These are phyloP conservation scores for Brachystomella parvula DNA, from an alignment of 1,140 invertebrate species.

Conservation along the genomic window DNA sequence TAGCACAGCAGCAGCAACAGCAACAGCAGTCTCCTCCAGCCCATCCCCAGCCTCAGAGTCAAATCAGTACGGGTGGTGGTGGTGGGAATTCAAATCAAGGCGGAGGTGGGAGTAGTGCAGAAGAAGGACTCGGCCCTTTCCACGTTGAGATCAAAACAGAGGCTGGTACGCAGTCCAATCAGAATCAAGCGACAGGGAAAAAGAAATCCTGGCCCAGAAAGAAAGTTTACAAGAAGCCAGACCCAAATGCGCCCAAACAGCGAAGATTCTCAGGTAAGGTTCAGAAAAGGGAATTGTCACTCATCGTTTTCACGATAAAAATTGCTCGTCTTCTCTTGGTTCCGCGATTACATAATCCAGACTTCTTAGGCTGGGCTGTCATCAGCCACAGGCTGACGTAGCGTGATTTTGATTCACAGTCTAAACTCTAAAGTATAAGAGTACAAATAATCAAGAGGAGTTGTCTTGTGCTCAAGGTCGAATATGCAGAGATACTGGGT, in stretches of 20 bases:
- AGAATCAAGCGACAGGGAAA: not conserved
- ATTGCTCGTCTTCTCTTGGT: no score
- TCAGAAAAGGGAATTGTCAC: no score
- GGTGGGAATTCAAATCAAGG: constrained; percentile 36
- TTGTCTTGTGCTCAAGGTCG: no score
- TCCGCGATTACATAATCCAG: no score
- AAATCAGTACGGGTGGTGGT: constrained; percentile 20
- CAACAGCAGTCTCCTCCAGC: constrained; percentile 35
- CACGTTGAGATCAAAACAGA: constrained; percentile 22
- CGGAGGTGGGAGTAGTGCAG: constrained; percentile 25
- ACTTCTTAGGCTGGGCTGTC: no score
- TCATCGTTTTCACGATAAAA: no score
- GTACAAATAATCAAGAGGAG: no score
- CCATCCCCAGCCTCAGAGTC: constrained; percentile 34
- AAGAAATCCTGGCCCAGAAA: constrained; percentile 39
- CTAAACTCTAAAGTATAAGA: no score
- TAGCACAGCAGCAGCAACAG: constrained; percentile 26
- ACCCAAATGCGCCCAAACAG: constrained; percentile 38
- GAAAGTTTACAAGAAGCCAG: constrained; percentile 39
- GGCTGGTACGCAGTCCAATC: not conserved
- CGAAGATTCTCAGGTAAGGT: constrained; percentile 37
- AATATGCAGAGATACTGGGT: no score
- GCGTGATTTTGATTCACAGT: no score
- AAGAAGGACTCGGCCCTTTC: constrained; percentile 17
- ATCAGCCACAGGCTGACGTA: no score